A percentile compares a stretch with the other conserved stretches of the same genome.
Evolutionary conservation across 2,113 vertebrate species (phyloP).

Genomic region (Actenoides hombroni): DNA sequence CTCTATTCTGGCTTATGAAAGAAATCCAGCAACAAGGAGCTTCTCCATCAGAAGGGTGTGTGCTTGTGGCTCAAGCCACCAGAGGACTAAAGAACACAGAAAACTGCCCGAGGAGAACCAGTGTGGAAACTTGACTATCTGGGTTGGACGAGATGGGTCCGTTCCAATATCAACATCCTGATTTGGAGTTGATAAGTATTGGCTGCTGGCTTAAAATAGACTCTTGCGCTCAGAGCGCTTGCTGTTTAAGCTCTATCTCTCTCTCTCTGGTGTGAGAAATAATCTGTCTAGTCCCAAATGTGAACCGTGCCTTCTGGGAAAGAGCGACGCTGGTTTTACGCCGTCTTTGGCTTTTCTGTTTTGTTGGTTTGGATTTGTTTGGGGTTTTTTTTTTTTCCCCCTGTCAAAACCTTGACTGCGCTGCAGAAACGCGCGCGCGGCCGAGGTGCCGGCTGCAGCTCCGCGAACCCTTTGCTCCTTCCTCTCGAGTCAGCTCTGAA

Average conservation of each 20-base stretch:
- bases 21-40: not conserved
- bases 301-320: not conserved
- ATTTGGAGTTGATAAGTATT: not conserved
- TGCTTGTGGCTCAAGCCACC: not conserved
- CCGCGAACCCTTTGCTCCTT: not conserved
- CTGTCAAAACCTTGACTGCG: not conserved
- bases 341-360: accelerated
- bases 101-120: not conserved
- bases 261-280: not conserved
- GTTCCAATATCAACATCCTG: not conserved
- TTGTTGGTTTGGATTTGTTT: not conserved
- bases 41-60: not conserved
- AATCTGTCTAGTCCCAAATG: not conserved
- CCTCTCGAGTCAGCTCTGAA: not conserved
- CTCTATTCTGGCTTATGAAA: not conserved
- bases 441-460: not conserved
- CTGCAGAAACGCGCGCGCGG: not conserved
- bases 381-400: no score
- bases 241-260: not conserved
- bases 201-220: not conserved
- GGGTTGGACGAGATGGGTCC: not conserved
- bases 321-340: accelerated
- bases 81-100: not conserved
- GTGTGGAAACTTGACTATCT: not conserved
- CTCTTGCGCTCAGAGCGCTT: not conserved